phyloP scores from a whole-genome alignment of 2,888 invertebrate species.

The Conchocele bisecta region DNA sequence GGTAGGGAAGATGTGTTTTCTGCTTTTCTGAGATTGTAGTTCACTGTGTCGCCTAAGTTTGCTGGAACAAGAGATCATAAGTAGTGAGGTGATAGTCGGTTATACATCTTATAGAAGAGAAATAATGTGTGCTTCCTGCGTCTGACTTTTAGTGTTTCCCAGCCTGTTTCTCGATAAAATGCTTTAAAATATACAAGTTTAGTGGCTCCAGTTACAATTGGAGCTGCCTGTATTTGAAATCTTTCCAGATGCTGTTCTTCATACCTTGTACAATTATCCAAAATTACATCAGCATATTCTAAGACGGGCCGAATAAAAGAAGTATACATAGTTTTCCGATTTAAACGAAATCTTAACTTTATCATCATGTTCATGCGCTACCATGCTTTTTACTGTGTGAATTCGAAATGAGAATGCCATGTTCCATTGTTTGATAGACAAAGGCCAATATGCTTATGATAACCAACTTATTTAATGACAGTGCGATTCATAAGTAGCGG shows the following conservation, averaged over 20 bases:
- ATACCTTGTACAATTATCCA: background rate
- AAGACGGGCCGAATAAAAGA: background rate
- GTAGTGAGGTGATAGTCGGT: no score
- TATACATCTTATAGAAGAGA: no score
- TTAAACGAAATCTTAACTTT: background rate
- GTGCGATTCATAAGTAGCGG: background rate
- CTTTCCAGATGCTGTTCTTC: background rate
- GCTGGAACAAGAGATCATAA: no score
- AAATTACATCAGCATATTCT: background rate
- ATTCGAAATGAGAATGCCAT: background rate
- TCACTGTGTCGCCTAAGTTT: no score
- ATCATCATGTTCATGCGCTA: background rate
- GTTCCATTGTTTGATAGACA: background rate
- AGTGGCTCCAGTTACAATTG: constrained; percentile 2
- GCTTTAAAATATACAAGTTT: no score
- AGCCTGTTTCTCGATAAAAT: no score
- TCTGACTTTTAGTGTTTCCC: no score
- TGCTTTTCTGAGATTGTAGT: no score
- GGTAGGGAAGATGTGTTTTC: no score
- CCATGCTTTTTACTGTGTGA: background rate
- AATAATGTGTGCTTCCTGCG: no score
- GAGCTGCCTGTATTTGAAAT: constrained; percentile 1
- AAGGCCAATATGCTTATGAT: background rate
- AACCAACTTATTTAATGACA: background rate
- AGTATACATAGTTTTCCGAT: background rate